Conservation (phyloP, 1,140 invertebrate genomes). For the Agrypnia vestita region DNA sequence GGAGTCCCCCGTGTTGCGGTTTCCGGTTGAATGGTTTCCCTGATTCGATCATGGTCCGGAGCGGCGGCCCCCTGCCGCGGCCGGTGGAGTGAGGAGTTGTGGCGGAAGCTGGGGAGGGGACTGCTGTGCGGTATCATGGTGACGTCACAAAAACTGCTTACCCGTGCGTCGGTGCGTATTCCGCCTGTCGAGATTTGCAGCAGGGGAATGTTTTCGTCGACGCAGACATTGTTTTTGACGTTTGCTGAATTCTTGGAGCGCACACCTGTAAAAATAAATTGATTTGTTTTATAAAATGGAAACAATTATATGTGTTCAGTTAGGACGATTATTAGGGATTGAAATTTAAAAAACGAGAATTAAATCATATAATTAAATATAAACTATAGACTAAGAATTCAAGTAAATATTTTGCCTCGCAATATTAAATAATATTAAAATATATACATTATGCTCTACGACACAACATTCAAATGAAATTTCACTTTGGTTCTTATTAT, state of each 20-base stretch:
- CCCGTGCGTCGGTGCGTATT: constrained; percentile 1
- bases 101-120: constrained; percentile 11
- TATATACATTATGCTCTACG: too few species aligned
- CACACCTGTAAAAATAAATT: not conserved
- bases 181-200: not conserved
- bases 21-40: constrained; percentile 22
- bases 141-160: constrained; percentile 18
- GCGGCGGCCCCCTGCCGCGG: not conserved
- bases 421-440: too few species aligned
- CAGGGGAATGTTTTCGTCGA: not conserved
- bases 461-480: too few species aligned
- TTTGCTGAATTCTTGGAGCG: not conserved
- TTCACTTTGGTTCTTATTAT: too few species aligned
- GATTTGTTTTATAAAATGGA: not conserved
- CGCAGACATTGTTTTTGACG: constrained; percentile 1
- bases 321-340: not conserved
- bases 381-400: too few species aligned
- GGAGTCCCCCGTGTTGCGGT: not conserved
- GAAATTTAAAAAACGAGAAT: too few species aligned
- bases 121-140: constrained; percentile 28
- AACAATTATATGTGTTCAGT: too few species aligned
- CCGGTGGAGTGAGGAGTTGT: constrained; percentile 24
- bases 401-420: too few species aligned
- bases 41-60: constrained; percentile 23
- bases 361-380: too few species aligned